A percentile compares a stretch with the other conserved stretches of the same genome.
These are phyloP conservation scores for Stenodema calcarata DNA, from an alignment of 2,888 invertebrate species.

Conservation along the genomic window DNA sequence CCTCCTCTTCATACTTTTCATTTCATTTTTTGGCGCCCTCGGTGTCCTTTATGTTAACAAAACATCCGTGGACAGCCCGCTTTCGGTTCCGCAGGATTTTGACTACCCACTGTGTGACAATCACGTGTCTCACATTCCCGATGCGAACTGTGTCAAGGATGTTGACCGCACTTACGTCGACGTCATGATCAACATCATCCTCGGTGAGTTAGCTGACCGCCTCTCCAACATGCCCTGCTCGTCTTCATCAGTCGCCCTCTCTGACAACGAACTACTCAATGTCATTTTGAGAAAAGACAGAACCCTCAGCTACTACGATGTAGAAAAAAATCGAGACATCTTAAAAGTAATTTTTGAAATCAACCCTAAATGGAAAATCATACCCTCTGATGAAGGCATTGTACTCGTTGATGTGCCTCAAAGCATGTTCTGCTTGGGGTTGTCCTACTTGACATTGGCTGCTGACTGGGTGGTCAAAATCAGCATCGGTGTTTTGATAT, in stretches of 20 bases:
- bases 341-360: constrained; percentile 29
- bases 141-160: constrained; percentile 14
- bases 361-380: constrained; percentile 22
- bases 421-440: background rate
- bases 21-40: constrained; percentile 49
- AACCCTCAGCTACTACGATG: constrained; percentile 14
- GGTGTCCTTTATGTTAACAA: constrained; percentile 51
- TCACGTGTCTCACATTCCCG: background rate
- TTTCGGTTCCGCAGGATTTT: background rate
- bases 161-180: constrained; percentile 29
- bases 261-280: constrained; percentile 38
- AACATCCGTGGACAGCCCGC: constrained; percentile 38
- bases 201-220: background rate
- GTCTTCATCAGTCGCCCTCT: background rate
- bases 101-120: constrained; percentile 5
- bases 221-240: background rate
- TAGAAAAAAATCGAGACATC: constrained; percentile 27
- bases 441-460: background rate
- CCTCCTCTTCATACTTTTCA: constrained; percentile 40
- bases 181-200: constrained; percentile 17
- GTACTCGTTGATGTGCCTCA: background rate
- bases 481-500: background rate
- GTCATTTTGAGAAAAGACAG: constrained; percentile 15
- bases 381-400: constrained; percentile 20
- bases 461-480: constrained; percentile 30